These are phyloP conservation scores for Incurvaria masculella DNA, from an alignment of 2,888 invertebrate genomes.

Conservation along the genomic window DNA sequence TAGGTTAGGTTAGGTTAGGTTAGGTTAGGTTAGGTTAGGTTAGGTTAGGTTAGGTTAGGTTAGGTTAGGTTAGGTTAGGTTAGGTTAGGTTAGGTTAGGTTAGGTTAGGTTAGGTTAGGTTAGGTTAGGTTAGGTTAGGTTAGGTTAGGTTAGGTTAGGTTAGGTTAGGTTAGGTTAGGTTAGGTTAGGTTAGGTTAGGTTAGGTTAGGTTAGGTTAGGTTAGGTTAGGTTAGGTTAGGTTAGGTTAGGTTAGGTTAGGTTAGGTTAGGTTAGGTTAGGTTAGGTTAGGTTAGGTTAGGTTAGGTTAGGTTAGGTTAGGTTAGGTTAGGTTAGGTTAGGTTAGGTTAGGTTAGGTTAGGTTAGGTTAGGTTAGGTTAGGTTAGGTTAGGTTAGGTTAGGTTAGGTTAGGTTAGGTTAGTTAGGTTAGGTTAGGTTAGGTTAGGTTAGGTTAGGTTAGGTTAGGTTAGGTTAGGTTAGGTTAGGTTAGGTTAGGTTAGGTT, in stretches of 20 bases:
- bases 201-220: slow-evolving; percentile 11
- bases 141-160: too few relatives aligned
- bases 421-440: slow-evolving; percentile 11
- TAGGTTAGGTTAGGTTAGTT: slow-evolving; percentile 10
- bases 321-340: slow-evolving; percentile 11
- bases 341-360: slow-evolving; percentile 11
- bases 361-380: slow-evolving; percentile 11
- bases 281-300: slow-evolving; percentile 12
- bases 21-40: too few relatives aligned
- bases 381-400: slow-evolving; percentile 11
- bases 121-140: too few relatives aligned
- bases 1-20: too few relatives aligned
- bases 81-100: too few relatives aligned
- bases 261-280: slow-evolving; percentile 12
- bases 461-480: slow-evolving; percentile 11
- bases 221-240: slow-evolving; percentile 12
- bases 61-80: too few relatives aligned
- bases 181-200: slow-evolving; percentile 11
- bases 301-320: slow-evolving; percentile 12
- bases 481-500: slow-evolving; percentile 13
- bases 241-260: slow-evolving; percentile 13
- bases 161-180: too few relatives aligned
- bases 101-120: too few relatives aligned
- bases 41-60: too few relatives aligned
- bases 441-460: slow-evolving; percentile 7